A percentile compares a stretch with the other conserved stretches of the same genome.
Conservation (phyloP, 2,888 invertebrate genomes). For the Coleophora deauratella region DNA sequence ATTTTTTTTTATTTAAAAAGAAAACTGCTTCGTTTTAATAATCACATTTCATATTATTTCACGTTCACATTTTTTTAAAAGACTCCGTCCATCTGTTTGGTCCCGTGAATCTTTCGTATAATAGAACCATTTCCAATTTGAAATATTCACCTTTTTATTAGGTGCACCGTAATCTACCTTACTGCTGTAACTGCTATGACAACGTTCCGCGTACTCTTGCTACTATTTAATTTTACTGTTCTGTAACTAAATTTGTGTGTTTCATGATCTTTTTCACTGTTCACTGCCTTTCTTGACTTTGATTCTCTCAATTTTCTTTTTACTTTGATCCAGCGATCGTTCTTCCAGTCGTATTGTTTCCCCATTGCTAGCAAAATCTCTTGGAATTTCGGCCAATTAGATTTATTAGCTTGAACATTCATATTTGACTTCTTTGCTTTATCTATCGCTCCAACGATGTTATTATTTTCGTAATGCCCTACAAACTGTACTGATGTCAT, state of each 20-base stretch:
- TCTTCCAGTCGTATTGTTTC: conserved; percentile 64
- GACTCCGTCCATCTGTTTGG: too few species aligned
- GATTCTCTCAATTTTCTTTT: conserved; percentile 37
- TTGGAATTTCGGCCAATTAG: conserved; percentile 58
- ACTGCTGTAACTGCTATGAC: conserved; percentile 64
- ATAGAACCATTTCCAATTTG: conserved; percentile 24
- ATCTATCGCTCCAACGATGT: too few species aligned
- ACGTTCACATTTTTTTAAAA: too few species aligned
- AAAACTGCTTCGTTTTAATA: too few species aligned
- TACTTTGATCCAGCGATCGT: conserved; percentile 64
- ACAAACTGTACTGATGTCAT: background rate
- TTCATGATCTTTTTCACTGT: conserved; percentile 34
- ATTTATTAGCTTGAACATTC: background rate
- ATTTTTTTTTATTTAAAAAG: too few species aligned
- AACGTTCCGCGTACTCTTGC: conserved; percentile 57
- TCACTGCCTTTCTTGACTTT: conserved; percentile 21
- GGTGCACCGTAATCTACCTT: conserved; percentile 47
- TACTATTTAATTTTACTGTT: conserved; percentile 56
- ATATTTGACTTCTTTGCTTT: background rate
- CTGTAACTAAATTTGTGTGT: conserved; percentile 62
- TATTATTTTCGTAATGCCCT: too few species aligned
- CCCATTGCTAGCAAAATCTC: conserved; percentile 56
- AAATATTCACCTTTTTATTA: conserved; percentile 5
- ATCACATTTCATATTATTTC: too few species aligned
- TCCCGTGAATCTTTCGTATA: conserved; percentile 16